A percentile compares a stretch with the other conserved stretches of the same genome.
Evolutionary conservation across 2,888 invertebrate genomes (phyloP).

Genomic region (Acanthoscelides obtectus): DNA sequence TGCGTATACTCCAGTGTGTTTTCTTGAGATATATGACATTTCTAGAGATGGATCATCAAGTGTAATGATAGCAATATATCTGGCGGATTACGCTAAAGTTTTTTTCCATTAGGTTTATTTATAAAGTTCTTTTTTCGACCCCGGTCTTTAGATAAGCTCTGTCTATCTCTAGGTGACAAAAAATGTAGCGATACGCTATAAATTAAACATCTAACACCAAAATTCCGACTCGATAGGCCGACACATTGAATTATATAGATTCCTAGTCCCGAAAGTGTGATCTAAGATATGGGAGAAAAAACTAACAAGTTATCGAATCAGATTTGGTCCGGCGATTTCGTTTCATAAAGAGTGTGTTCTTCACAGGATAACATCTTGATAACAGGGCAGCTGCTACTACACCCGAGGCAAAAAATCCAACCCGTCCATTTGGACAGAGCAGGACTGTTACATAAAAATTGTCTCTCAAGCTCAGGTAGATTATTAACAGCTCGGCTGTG

Average conservation of each 20-base stretch:
- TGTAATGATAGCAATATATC: background rate
- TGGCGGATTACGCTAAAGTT: too few relatives aligned
- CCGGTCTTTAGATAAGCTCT: too few relatives aligned
- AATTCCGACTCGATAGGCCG: background rate
- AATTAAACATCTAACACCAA: background rate
- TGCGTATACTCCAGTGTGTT: background rate
- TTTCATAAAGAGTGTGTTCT: conserved; percentile 1
- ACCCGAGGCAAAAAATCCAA: background rate
- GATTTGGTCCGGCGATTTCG: background rate
- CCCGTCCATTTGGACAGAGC: background rate
- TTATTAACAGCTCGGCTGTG: background rate
- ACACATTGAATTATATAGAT: background rate
- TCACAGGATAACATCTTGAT: conserved; percentile 5
- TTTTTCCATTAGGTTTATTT: too few relatives aligned
- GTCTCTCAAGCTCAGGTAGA: background rate
- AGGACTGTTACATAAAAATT: background rate
- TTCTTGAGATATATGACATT: background rate
- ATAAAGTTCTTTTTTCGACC: too few relatives aligned
- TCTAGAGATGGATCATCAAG: background rate
- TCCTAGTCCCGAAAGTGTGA: background rate
- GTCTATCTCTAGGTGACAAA: too few relatives aligned
- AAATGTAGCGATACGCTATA: background rate
- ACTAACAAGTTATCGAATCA: background rate
- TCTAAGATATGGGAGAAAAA: background rate
- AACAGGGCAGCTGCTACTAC: conserved; percentile 7